Evolutionary conservation across 2,113 vertebrate genomes (phyloP).

Genomic region (Gallinago media): DNA sequence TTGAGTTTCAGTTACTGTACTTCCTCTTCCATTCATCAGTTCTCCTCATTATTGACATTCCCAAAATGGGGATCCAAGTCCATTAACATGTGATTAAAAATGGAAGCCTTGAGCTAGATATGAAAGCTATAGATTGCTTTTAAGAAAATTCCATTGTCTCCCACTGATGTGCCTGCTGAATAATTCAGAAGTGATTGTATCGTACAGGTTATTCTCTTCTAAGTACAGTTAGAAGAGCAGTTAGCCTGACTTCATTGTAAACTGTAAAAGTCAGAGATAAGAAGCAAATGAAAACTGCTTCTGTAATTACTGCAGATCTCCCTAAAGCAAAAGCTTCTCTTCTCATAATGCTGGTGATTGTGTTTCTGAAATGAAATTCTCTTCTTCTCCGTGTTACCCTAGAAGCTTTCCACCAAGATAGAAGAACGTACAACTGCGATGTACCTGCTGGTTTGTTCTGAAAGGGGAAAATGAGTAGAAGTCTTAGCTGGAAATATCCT

Average conservation of each 20-base stretch:
- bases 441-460: not conserved
- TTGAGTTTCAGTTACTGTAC: not conserved
- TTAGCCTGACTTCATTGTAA: not conserved
- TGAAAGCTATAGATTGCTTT: not conserved
- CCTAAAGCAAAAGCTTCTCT: not conserved
- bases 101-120: not conserved
- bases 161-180: not conserved
- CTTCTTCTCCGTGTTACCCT: not conserved
- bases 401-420: not conserved
- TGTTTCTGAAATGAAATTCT: not conserved
- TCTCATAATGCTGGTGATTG: not conserved
- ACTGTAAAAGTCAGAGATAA: not conserved
- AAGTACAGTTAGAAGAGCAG: not conserved
- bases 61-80: not conserved
- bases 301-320: not conserved
- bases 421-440: not conserved
- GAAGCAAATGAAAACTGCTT: not conserved
- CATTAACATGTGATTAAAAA: not conserved
- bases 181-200: not conserved
- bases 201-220: not conserved
- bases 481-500: not conserved
- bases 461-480: not conserved
- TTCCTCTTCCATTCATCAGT: not conserved
- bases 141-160: not conserved
- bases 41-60: not conserved